These are phyloP conservation scores for Paguma larvata DNA, from an alignment of 2,797 vertebrate genomes.

Conservation along the genomic window DNA sequence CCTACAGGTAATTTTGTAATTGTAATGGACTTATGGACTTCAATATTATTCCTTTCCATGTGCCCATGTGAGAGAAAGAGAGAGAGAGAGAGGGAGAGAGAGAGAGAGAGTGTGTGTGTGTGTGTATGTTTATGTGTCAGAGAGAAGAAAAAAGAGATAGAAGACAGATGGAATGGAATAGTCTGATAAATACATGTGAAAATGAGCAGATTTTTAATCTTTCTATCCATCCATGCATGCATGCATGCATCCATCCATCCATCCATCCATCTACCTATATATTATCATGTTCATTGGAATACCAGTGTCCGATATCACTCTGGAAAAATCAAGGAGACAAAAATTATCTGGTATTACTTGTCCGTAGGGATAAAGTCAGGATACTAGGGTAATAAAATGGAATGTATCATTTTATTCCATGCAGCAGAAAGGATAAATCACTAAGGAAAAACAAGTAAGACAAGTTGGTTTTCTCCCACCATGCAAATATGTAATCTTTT, in stretches of 20 bases:
- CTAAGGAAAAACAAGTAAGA: not conserved
- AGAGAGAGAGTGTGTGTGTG: not conserved
- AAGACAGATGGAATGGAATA: not conserved
- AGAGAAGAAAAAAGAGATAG: not conserved
- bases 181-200: not conserved
- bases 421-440: not conserved
- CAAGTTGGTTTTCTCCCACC: not conserved
- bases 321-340: not conserved
- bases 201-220: not conserved
- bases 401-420: not conserved
- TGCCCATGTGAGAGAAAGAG: not conserved
- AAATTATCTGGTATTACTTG: not conserved
- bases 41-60: not conserved
- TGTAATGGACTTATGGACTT: not conserved
- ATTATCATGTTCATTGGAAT: not conserved
- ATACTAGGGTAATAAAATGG: not conserved
- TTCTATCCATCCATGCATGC: not conserved
- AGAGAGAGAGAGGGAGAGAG: too few species aligned
- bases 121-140: not conserved
- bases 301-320: not conserved
- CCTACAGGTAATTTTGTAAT: not conserved
- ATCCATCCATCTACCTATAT: not conserved
- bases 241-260: not conserved
- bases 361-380: not conserved
- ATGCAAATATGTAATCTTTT: not conserved